A percentile compares a stretch with the other conserved stretches of the same genome.
phyloP scores from a whole-genome alignment of 35 echinoderm and acorn worm genomes.

The Ptychodera flava region DNA sequence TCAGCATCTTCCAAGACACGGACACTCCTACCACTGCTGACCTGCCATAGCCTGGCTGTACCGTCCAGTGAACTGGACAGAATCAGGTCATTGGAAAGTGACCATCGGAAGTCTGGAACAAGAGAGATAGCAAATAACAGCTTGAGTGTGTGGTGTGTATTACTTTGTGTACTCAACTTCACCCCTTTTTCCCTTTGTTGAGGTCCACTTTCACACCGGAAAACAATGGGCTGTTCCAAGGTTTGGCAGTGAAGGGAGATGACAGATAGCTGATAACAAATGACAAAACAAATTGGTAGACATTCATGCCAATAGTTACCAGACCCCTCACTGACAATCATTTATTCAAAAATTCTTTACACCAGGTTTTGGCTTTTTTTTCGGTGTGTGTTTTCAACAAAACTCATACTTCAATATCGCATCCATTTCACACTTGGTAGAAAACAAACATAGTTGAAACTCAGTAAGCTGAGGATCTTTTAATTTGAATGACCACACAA shows the following conservation, averaged over 20 bases:
- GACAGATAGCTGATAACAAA: neutral
- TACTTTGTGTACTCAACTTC: too few species aligned
- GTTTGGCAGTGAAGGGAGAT: too few species aligned
- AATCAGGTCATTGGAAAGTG: constrained; percentile 83
- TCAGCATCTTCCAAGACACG: constrained; percentile 67
- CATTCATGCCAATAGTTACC: too few species aligned
- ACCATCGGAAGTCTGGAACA: constrained; percentile 92
- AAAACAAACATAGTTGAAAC: neutral
- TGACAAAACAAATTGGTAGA: neutral
- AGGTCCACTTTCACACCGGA: neutral
- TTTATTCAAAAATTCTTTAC: too few species aligned
- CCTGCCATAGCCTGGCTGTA: constrained; percentile 70
- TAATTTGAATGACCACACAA: too few species aligned
- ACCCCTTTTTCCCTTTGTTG: too few species aligned
- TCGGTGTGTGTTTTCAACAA: too few species aligned
- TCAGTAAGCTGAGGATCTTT: neutral
- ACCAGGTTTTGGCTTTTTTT: too few species aligned
- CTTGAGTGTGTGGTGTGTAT: too few species aligned
- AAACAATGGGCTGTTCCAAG: too few species aligned
- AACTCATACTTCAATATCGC: too few species aligned
- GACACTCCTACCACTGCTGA: constrained; percentile 73
- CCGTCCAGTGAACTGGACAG: constrained; percentile 77
- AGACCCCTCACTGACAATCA: too few species aligned
- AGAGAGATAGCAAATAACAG: neutral
- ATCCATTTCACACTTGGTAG: neutral